phyloP scores from a whole-genome alignment of 2,888 invertebrate species.

The Cyrtodaria siliqua region DNA sequence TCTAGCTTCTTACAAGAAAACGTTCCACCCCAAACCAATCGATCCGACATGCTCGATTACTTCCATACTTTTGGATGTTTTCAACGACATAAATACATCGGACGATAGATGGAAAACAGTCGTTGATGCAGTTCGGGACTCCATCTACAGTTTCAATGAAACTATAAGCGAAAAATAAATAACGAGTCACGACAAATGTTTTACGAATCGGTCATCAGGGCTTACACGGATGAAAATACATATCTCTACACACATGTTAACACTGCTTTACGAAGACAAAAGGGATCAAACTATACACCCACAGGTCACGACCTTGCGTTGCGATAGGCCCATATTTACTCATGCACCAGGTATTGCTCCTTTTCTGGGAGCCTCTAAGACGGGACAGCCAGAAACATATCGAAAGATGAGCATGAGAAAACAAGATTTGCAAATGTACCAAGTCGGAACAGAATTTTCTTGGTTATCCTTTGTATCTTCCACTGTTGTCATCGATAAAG shows the following conservation, averaged over 20 bases:
- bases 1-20: slow-evolving; percentile 58
- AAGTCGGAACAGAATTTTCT: too few relatives aligned
- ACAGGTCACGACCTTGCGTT: slow-evolving; percentile 45
- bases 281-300: slow-evolving; percentile 31
- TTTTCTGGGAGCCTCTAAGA: slow-evolving; percentile 23
- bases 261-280: slow-evolving; percentile 44
- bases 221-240: slow-evolving; percentile 41
- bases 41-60: slow-evolving; percentile 31
- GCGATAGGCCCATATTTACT: slow-evolving; percentile 47
- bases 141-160: slow-evolving; percentile 26
- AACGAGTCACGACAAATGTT: slow-evolving; percentile 15
- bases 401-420: too few relatives aligned
- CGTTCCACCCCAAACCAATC: slow-evolving; percentile 49
- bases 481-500: too few relatives aligned
- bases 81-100: slow-evolving; percentile 33
- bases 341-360: slow-evolving; percentile 45
- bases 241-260: slow-evolving; percentile 41
- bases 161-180: slow-evolving; percentile 17
- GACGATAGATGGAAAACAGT: slow-evolving; percentile 46
- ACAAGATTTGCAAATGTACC: too few relatives aligned
- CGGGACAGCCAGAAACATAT: slow-evolving; percentile 31
- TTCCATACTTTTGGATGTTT: slow-evolving; percentile 44
- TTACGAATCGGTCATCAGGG: slow-evolving; percentile 14
- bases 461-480: too few relatives aligned
- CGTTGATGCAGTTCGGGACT: slow-evolving; percentile 50